A percentile compares a stretch with the other conserved stretches of the same genome.
Evolutionary conservation across 2,113 vertebrate genomes (phyloP).

Genomic region (Corythornis vintsioides): DNA sequence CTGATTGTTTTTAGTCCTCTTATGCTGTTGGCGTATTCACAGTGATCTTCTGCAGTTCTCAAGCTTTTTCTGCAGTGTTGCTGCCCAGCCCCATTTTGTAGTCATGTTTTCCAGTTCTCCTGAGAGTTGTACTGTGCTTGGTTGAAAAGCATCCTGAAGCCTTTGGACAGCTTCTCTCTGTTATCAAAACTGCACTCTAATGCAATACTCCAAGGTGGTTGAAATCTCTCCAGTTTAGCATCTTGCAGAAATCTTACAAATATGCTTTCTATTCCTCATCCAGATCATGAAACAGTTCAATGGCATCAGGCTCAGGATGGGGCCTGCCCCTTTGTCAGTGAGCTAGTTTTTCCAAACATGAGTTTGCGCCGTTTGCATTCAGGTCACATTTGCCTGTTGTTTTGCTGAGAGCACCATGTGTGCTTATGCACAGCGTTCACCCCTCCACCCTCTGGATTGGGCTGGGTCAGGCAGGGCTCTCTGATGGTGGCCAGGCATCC

Average conservation of each 20-base stretch:
- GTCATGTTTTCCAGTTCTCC: neutral
- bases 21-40: neutral
- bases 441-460: neutral
- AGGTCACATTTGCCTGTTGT: neutral
- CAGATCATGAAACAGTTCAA: conserved; percentile 1
- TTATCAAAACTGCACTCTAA: conserved; percentile 8
- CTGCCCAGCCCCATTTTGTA: neutral
- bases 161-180: conserved; percentile 18
- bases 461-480: neutral
- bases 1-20: neutral
- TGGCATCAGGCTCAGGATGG: fast-evolving
- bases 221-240: conserved; percentile 20
- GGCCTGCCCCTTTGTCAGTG: neutral
- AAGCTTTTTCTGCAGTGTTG: neutral
- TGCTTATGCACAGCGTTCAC: neutral
- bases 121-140: neutral
- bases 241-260: conserved; percentile 13
- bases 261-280: conserved; percentile 19
- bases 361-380: neutral
- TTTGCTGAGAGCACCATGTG: neutral
- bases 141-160: conserved; percentile 11
- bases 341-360: neutral
- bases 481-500: fast-evolving
- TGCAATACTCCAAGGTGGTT: neutral
- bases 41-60: neutral